Evolutionary conservation across 2,113 vertebrate genomes (phyloP).

Genomic region (Herpailurus yagouaroundi): DNA sequence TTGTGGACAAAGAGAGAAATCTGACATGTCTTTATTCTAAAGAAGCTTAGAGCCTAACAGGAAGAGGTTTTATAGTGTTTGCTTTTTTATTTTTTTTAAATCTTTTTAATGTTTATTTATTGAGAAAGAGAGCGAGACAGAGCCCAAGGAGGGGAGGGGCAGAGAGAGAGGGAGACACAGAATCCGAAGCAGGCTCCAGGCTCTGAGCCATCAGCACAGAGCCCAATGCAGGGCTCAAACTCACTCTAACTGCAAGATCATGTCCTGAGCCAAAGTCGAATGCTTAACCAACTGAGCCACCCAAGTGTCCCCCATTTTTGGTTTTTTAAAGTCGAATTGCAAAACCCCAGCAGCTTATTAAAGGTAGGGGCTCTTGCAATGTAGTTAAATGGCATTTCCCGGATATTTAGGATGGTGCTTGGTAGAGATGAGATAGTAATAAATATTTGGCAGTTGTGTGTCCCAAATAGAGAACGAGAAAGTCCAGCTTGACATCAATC

Average conservation of each 20-base stretch:
- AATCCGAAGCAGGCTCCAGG: too few relatives aligned
- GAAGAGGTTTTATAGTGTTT: background rate
- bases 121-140: too few relatives aligned
- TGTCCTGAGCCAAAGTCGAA: too few relatives aligned
- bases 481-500: background rate
- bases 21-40: background rate
- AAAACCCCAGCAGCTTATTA: background rate
- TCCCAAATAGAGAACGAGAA: background rate
- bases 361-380: background rate
- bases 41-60: background rate
- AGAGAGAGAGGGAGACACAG: too few relatives aligned
- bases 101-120: too few relatives aligned
- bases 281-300: too few relatives aligned
- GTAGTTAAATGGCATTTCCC: background rate
- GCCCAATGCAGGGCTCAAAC: too few relatives aligned
- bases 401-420: background rate
- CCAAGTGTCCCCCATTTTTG: background rate
- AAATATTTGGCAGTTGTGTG: background rate
- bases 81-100: background rate
- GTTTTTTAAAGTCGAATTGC: background rate
- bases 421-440: background rate
- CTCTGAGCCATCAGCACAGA: too few relatives aligned
- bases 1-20: background rate
- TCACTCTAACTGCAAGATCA: too few relatives aligned
- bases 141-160: too few relatives aligned